Base-by-base conservation (phyloP, 1,140 invertebrate species). In the Drosophila azteca region DNA sequence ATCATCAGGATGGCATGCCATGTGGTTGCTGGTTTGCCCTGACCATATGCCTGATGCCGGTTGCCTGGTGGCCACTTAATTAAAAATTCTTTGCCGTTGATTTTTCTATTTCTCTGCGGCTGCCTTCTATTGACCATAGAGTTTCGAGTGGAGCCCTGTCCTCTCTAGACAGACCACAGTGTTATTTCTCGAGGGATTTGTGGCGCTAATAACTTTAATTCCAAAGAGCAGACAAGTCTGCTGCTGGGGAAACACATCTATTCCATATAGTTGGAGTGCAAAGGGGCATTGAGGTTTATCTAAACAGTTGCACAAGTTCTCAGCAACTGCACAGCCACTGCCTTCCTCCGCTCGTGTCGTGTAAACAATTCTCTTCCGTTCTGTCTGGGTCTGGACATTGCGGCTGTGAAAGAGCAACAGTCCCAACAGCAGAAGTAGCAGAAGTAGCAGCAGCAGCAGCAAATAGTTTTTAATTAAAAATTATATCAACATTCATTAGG, bases 401-500 rank as follows among this genome's bases (percentile, higher is more conserved):
- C n/a, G 13, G 11, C 31, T 48, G 46, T 44, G 57, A 24, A 35
- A 13, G 6, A 45, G 20, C 39, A 44, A 15, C 43, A 45, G 54
- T 6, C 52, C 59, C 62, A 50, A 6, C 24, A 26, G 24, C 24
- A 26, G 22, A 2, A 24, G 2, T 4, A 41, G 62, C 71, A 75
- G 51, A 63, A 76, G 48, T 20, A 20, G 22, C 22, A 24, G 2
- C 22, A 41, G 62, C 75, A 75, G 51, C 66, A 76, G 48, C 52
- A 79, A 83, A 82, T 76, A 71, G 50, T 79, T 83, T 83, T 83
- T 83, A 83, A 83, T 83, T 83, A 83, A 83, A 83, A 83, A 79
- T 83, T 76, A 83, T 79, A 83, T 83, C 75, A 67, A 76, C 79
- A 65, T 83, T 78, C 75, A 78, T 74, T 58, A 58, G 50, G 24